Percentiles rank a stretch among this genome's conserved stretches.
Evolutionary conservation across 1,140 invertebrate species (phyloP).

Genomic region (Samia ricini): DNA sequence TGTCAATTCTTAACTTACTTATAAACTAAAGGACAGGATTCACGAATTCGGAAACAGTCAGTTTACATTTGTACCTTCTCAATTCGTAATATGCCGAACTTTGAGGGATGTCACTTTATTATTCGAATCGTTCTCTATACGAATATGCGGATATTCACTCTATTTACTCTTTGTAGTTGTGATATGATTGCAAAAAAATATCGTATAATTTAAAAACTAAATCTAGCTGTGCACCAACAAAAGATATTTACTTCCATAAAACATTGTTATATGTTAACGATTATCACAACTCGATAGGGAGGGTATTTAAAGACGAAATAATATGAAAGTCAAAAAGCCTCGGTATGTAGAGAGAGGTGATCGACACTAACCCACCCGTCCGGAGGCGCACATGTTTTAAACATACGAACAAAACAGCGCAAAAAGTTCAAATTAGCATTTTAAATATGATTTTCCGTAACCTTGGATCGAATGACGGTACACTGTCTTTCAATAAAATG

Average conservation of each 20-base stretch:
- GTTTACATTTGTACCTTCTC: too few species aligned
- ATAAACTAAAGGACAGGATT: too few species aligned
- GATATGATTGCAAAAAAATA: too few species aligned
- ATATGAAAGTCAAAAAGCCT: slow-evolving; percentile 11
- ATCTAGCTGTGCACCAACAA: too few species aligned
- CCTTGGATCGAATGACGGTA: slow-evolving; percentile 62
- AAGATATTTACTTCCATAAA: not conserved
- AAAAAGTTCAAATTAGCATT: slow-evolving; percentile 62
- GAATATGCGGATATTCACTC: too few species aligned
- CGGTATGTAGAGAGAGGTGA: slow-evolving; percentile 39
- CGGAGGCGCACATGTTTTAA: slow-evolving; percentile 56
- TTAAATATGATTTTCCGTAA: slow-evolving; percentile 60
- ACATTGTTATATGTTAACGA: not conserved
- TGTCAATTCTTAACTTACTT: too few species aligned
- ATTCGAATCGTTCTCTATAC: too few species aligned
- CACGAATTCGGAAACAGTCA: too few species aligned
- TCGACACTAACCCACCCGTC: slow-evolving; percentile 46
- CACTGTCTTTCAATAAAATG: slow-evolving; percentile 26
- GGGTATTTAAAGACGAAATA: not conserved
- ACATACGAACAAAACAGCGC: slow-evolving; percentile 46
- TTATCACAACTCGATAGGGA: not conserved
- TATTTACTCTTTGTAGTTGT: too few species aligned
- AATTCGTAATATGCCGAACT: too few species aligned
- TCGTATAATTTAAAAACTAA: too few species aligned
- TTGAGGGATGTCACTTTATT: too few species aligned